Evolutionary conservation across 2,888 invertebrate species (phyloP).

Genomic region (Fabriciana adippe): DNA sequence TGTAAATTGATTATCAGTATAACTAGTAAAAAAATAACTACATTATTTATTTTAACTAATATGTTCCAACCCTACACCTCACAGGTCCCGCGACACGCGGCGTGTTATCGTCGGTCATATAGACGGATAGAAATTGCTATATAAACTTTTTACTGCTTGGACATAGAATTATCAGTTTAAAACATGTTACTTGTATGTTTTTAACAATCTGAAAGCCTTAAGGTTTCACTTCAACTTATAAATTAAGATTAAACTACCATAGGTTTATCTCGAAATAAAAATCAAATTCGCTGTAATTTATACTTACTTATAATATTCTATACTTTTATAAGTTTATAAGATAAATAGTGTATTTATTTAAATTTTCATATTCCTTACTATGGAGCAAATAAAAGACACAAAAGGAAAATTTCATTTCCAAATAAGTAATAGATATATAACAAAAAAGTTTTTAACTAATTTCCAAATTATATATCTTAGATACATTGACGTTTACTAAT

Average conservation of each 20-base stretch:
- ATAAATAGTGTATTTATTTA: too few species aligned
- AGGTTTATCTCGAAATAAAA: background rate
- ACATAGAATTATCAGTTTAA: slow-evolving; percentile 46
- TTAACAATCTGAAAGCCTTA: slow-evolving; percentile 31
- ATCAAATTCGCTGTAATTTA: background rate
- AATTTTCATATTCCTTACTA: too few species aligned
- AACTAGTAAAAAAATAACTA: too few species aligned
- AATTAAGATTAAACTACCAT: slow-evolving; percentile 4
- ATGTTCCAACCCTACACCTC: slow-evolving; percentile 61
- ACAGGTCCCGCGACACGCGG: slow-evolving; percentile 67
- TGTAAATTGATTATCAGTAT: too few species aligned
- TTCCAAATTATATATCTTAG: background rate
- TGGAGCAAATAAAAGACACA: too few species aligned
- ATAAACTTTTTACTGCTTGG: slow-evolving; percentile 58
- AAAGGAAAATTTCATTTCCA: background rate
- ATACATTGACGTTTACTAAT: background rate
- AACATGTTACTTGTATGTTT: slow-evolving; percentile 35
- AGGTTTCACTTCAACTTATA: slow-evolving; percentile 4
- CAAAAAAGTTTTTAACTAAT: background rate
- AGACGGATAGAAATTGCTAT: slow-evolving; percentile 68
- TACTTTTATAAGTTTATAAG: background rate
- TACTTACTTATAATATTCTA: slow-evolving; percentile 5
- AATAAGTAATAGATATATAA: background rate
- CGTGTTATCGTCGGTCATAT: slow-evolving; percentile 71
- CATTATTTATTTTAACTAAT: background rate